Percentiles rank a stretch among this genome's conserved stretches.
phyloP scores from a whole-genome alignment of 2,888 invertebrate species.

The Ypsolopha scabrella region DNA sequence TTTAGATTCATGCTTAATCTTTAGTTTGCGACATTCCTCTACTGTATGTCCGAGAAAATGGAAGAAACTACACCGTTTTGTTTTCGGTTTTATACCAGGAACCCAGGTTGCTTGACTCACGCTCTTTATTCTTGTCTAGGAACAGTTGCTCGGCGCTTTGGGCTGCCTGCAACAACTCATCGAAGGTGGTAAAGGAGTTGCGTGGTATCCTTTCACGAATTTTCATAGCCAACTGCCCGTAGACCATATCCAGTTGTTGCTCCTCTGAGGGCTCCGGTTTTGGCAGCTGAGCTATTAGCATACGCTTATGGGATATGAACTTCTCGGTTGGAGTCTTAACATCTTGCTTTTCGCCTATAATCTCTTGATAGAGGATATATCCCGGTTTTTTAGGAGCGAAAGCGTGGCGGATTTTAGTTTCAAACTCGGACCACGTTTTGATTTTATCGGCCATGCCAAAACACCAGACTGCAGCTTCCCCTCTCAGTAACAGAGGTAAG shows the following conservation, averaged over 20 bases:
- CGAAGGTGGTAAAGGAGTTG: not conserved
- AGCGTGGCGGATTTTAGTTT: not conserved
- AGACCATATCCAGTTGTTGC: not conserved
- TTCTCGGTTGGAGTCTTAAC: not conserved
- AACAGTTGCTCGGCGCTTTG: not conserved
- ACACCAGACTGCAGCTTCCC: too few relatives aligned
- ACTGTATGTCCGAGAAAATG: not conserved
- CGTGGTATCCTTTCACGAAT: not conserved
- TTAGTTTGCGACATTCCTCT: not conserved
- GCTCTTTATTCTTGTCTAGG: not conserved
- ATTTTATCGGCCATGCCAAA: constrained; percentile 8
- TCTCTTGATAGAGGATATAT: not conserved
- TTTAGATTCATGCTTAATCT: too few relatives aligned
- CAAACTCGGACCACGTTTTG: constrained; percentile 9
- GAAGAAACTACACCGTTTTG: not conserved
- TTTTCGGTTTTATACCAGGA: too few relatives aligned
- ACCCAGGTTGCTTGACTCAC: not conserved
- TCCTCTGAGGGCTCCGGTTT: not conserved
- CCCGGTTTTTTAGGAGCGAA: too few relatives aligned
- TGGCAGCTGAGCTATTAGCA: not conserved
- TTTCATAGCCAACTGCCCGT: not conserved
- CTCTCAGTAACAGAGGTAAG: too few relatives aligned
- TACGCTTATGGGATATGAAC: not conserved
- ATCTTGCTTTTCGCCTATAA: not conserved
- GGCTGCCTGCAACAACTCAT: too few relatives aligned